phyloP scores from a whole-genome alignment of 2,888 invertebrate species.

The Rhingia rostrata region DNA sequence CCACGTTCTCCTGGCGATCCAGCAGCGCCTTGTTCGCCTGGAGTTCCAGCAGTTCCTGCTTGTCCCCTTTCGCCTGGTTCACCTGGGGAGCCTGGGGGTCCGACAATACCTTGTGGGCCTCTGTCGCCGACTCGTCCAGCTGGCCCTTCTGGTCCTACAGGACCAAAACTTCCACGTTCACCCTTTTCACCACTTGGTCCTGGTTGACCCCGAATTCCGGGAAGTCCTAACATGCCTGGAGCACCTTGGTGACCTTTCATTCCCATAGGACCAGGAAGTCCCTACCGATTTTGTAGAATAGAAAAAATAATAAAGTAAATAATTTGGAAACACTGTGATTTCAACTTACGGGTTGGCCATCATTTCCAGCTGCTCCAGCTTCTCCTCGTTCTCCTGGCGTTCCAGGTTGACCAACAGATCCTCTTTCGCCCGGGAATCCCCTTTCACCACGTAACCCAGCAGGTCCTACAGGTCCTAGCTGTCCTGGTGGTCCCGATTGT shows the following conservation, averaged over 20 bases:
- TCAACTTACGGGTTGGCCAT: constrained; percentile 85
- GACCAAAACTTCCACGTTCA: constrained; percentile 86
- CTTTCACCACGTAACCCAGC: constrained; percentile 86
- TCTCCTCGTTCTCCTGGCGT: constrained; percentile 84
- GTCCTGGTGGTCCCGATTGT: constrained; percentile 88
- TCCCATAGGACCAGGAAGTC: constrained; percentile 87
- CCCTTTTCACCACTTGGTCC: constrained; percentile 87
- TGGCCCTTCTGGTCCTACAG: constrained; percentile 89
- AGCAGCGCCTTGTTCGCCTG: constrained; percentile 89
- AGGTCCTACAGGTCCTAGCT: constrained; percentile 85
- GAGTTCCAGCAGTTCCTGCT: constrained; percentile 88
- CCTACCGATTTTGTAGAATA: constrained; percentile 72
- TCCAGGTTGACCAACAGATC: constrained; percentile 86
- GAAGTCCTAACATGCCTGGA: constrained; percentile 91
- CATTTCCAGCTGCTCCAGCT: constrained; percentile 84
- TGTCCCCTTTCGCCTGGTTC: constrained; percentile 92
- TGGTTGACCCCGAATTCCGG: constrained; percentile 87
- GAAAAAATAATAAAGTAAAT: not conserved
- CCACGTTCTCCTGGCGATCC: constrained; percentile 91
- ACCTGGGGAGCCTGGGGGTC: constrained; percentile 90
- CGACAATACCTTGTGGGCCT: constrained; percentile 89
- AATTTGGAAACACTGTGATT: not conserved
- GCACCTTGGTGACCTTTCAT: constrained; percentile 91
- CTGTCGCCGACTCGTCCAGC: constrained; percentile 89
- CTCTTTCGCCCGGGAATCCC: constrained; percentile 91